Evolutionary conservation across 1,140 invertebrate species (phyloP), one percentile per base, ranked within the genome.

Genomic region (Drosophila takahashii): DNA sequence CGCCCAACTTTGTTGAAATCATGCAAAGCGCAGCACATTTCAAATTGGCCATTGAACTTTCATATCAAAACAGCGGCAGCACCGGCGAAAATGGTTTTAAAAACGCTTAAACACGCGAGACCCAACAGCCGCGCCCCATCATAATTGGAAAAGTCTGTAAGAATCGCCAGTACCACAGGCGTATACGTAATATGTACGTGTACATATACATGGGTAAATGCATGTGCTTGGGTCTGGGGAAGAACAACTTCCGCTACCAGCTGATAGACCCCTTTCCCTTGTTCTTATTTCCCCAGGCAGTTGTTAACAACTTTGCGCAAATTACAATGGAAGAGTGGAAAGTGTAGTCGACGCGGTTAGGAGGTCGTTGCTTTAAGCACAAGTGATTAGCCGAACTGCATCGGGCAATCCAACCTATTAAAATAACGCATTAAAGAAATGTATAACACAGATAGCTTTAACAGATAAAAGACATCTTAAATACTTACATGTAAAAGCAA

Each of bases 31-130:
- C 45, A 61, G 51, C 79, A 79, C 52, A 77, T 75, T 67, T 79
- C 32, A 59, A 76, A 81, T 75, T 86, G 83, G 83, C 79, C 83
- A 87, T 79, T 86, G 83, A 86, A 86, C 83, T 83, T 86, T 86
- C 18, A 69, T 87, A 86, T 87, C 83, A 71, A 70, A 70, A 48
- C 50, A 37, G 42, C 64, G 65, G 34, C 64, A 76, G 53, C 61
- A 39, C 45, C 39, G 53, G 74, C 48, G 54, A 66, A 76, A 70
- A 78, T 79, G 64, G 18, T 54, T 79, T 71, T 76, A 61, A 72
- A 89, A 83, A 71, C 53, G 81, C 70, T 87, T 72, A 44, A 86
- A 65, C 81, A 85, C 73, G 81, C 81, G 62, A 85, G 60, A 75
- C 77, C 42, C 60, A 42, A 29, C 42, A 53, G 61, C 58, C 81